Conservation (phyloP, 2,113 vertebrate genomes). For the Cebidichthys violaceus region DNA sequence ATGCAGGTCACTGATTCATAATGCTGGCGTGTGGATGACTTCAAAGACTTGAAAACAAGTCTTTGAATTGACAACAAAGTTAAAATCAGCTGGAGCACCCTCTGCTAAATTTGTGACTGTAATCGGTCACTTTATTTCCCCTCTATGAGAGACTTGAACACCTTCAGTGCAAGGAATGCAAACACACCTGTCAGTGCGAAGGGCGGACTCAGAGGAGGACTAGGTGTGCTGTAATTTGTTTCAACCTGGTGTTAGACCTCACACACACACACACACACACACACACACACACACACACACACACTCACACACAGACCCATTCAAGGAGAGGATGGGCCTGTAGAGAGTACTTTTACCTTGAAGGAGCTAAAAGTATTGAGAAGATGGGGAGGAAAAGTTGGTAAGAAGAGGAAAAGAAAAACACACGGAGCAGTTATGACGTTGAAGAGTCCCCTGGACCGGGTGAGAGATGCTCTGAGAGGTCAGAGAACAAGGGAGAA, state of each 20-base stretch:
- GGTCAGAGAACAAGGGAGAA: constrained; percentile 83
- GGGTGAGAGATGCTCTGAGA: constrained; percentile 75
- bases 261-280: constrained; percentile 16
- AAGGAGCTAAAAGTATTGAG: background rate
- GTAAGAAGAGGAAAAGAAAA: constrained; percentile 40
- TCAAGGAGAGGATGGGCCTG: background rate
- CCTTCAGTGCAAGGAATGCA: constrained; percentile 59
- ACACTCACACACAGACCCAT: constrained; percentile 13
- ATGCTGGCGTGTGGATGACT: background rate
- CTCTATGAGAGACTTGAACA: background rate
- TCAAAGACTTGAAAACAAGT: constrained; percentile 7
- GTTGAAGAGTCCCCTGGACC: constrained; percentile 73
- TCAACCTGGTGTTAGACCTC: constrained; percentile 28
- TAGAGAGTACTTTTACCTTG: constrained; percentile 10
- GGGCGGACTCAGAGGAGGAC: constrained; percentile 53
- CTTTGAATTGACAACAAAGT: background rate
- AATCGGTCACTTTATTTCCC: background rate
- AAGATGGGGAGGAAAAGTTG: constrained; percentile 42
- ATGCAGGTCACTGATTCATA: background rate
- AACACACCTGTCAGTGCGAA: constrained; percentile 71
- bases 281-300: constrained; percentile 6
- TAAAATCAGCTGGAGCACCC: constrained; percentile 11
- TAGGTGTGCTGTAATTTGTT: constrained; percentile 63
- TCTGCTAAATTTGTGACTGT: background rate
- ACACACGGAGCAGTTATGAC: constrained; percentile 66